Percentiles rank a stretch among this genome's conserved stretches.
Conservation (phyloP, 2,113 vertebrate genomes). For the Toxotes chatareus region DNA sequence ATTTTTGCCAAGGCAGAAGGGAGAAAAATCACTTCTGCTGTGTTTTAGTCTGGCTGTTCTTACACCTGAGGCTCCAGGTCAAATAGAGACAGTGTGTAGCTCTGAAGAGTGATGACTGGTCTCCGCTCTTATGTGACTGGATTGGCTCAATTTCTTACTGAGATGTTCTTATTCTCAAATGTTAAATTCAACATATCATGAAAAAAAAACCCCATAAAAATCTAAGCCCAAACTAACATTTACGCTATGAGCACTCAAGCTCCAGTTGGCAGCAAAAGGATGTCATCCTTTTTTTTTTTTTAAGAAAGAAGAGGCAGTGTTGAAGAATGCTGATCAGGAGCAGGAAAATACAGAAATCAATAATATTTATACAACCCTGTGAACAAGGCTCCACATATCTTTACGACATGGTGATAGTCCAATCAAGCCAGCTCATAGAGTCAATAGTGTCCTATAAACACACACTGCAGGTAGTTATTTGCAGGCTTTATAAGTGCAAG, state of each 20-base stretch:
- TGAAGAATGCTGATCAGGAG: not conserved
- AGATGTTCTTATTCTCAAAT: no score
- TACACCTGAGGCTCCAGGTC: no score
- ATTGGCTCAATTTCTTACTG: no score
- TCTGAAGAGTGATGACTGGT: no score
- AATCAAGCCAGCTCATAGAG: conserved; percentile 7
- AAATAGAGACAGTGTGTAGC: no score
- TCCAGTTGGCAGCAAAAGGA: not conserved
- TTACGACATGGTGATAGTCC: conserved; percentile 33
- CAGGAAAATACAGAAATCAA: conserved; percentile 44
- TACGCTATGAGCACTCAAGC: not conserved
- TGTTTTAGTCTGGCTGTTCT: not conserved
- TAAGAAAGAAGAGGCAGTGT: not conserved
- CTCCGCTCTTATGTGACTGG: no score
- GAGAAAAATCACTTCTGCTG: not conserved
- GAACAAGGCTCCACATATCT: conserved; percentile 15
- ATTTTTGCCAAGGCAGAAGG: no score
- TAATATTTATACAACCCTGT: conserved; percentile 37
- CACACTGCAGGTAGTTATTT: conserved; percentile 4
- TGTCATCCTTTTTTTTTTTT: not conserved
- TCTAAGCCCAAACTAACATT: no score
- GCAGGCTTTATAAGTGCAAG: conserved; percentile 11
- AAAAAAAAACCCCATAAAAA: no score
- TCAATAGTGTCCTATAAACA: conserved; percentile 20
- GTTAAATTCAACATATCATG: no score